phyloP scores from a whole-genome alignment of 1,140 invertebrate species.

The Rhizoglyphus robini region DNA sequence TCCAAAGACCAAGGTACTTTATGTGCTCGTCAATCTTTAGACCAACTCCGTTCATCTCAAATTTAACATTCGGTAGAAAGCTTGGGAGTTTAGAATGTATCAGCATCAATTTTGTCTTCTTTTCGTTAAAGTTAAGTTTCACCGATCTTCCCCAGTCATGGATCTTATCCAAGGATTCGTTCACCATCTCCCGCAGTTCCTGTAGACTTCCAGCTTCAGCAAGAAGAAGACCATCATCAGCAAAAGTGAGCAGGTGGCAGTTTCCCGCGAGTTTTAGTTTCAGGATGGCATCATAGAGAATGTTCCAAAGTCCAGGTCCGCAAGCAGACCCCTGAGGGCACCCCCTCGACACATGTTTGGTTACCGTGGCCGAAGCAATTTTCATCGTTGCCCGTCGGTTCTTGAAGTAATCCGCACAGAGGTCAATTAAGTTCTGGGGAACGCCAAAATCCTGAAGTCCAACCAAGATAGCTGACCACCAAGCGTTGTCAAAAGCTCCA shows the following conservation, averaged over 20 bases:
- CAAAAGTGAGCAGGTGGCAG: slow-evolving; percentile 21
- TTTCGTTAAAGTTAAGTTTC: slow-evolving; percentile 17
- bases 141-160: slow-evolving; percentile 16
- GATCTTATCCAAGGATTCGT: slow-evolving; percentile 10
- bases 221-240: slow-evolving; percentile 15
- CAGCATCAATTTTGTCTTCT: slow-evolving; percentile 10
- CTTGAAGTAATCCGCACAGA: not conserved
- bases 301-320: slow-evolving; percentile 22
- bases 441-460: not conserved
- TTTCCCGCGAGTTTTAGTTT: slow-evolving; percentile 14
- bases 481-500: slow-evolving; percentile 15
- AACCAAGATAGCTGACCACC: slow-evolving; percentile 8
- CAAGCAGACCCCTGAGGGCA: slow-evolving; percentile 19
- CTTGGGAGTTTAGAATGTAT: not conserved
- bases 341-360: slow-evolving; percentile 16
- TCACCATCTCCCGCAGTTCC: not conserved
- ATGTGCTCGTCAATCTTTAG: not conserved
- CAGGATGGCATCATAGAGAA: slow-evolving; percentile 14
- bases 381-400: not conserved
- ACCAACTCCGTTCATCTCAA: not conserved
- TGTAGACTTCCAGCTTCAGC: not conserved
- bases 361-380: not conserved
- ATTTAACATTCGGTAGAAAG: not conserved
- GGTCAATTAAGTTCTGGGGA: not conserved
- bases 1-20: slow-evolving; percentile 4